These are phyloP conservation scores for Meiosimyza platycephala DNA, from an alignment of 2,888 invertebrate genomes.

Conservation along the genomic window DNA sequence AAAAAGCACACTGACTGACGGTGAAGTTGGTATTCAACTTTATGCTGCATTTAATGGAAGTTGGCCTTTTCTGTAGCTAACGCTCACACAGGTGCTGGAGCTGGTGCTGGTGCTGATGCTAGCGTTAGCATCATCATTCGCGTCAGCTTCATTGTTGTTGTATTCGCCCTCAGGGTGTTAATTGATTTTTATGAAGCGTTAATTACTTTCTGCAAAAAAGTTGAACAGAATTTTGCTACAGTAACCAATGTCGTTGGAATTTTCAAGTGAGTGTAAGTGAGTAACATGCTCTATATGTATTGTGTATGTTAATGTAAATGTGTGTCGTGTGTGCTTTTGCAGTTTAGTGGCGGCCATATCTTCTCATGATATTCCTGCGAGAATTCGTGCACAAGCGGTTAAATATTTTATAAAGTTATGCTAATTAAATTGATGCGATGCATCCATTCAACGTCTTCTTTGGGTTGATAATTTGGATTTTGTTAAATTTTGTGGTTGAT, in stretches of 20 bases:
- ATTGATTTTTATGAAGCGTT: slow-evolving; percentile 35
- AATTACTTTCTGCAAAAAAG: slow-evolving; percentile 26
- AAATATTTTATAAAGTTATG: slow-evolving; percentile 34
- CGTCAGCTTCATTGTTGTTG: too few species aligned
- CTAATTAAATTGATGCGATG: slow-evolving; percentile 32
- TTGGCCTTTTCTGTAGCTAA: too few species aligned
- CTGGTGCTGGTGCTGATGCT: too few species aligned
- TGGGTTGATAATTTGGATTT: not conserved
- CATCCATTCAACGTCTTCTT: not conserved
- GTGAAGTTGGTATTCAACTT: too few species aligned
- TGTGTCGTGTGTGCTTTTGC: slow-evolving; percentile 17
- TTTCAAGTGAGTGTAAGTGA: slow-evolving; percentile 11
- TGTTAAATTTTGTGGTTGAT: slow-evolving; percentile 25
- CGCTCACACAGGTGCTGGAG: too few species aligned
- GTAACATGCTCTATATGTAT: slow-evolving; percentile 21
- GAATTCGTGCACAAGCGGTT: slow-evolving; percentile 17
- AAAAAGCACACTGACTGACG: too few species aligned
- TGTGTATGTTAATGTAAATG: slow-evolving; percentile 15
- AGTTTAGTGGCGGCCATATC: not conserved
- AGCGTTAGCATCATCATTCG: too few species aligned
- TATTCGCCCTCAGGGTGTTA: slow-evolving; percentile 23
- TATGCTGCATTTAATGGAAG: too few species aligned
- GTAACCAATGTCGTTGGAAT: not conserved
- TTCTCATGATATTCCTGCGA: slow-evolving; percentile 8
- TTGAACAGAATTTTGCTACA: not conserved